These are phyloP conservation scores for Epistrophe eligans DNA, from an alignment of 2,888 invertebrate genomes.

Conservation along the genomic window DNA sequence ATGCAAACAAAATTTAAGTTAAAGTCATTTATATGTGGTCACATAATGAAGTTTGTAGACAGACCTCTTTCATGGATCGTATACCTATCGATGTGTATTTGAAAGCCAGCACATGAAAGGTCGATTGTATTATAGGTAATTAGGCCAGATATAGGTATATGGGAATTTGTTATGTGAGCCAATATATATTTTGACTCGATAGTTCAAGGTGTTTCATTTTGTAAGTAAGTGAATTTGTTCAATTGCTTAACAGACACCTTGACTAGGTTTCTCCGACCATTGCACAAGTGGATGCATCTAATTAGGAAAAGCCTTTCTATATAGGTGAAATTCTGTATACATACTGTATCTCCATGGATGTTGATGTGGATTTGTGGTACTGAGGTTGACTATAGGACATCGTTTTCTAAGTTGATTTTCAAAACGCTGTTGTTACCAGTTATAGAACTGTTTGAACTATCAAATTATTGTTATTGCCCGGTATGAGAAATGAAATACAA, in stretches of 20 bases:
- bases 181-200: neutral
- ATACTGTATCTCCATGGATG: neutral
- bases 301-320: constrained; percentile 30
- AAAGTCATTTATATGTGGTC: constrained; percentile 47
- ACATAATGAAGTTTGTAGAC: constrained; percentile 48
- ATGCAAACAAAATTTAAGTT: constrained; percentile 12
- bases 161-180: constrained; percentile 2
- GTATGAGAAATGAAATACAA: neutral
- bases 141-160: constrained; percentile 5
- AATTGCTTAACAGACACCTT: constrained; percentile 57
- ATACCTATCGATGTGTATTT: neutral
- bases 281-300: constrained; percentile 39
- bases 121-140: constrained; percentile 4
- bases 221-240: constrained; percentile 42
- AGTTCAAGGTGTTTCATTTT: constrained; percentile 34
- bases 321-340: neutral
- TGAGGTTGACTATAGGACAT: neutral
- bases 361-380: neutral
- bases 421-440: neutral
- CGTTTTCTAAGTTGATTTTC: neutral
- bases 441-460: constrained; percentile 16
- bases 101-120: neutral
- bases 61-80: neutral
- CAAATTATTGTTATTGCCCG: neutral
- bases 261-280: constrained; percentile 4